Evolutionary conservation across 2,888 invertebrate species (phyloP), one percentile per base, ranked within the genome.

Genomic region (Rotaria sp.): DNA sequence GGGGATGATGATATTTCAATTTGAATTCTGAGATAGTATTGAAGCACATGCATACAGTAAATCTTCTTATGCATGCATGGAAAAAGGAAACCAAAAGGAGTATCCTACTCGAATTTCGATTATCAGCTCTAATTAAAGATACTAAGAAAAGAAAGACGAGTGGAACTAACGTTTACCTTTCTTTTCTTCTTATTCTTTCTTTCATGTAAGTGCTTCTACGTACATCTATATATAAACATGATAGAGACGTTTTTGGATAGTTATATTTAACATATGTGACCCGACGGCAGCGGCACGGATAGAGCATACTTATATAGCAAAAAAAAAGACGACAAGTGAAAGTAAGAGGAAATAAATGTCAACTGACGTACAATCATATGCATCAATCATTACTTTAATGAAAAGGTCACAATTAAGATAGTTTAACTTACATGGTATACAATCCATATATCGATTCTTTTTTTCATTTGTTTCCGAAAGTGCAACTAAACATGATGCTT

Each of bases 371-470:
- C 24, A 5, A 24, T 3, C 24, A 52, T 24, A 52, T 52, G 24
- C 52, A 52, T 67, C 35, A 35, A 18, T 67, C 35, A 67, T 67
- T 38, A 67, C 0, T 35, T 21, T 67, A 30, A 35, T 80, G 0
- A 80, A n/a, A 7, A 41, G 45, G 45, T 15, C 35, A 67, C 35
- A 45, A 45, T 8, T 8, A 2, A 41, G 75, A 18, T 75, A n/a
- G 41, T 80, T 80, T 45, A 80, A 90, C 92, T 90, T 90, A 93
- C 92, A 99, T 0, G 99, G 98, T 87, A 97, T 92, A 26, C 96
- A 94, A 88, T 93, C 93, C 45, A 94, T 94, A 88, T 95, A 94
- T 85, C 97, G 93, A 92, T 98, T 99, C 92, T 96, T 95, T 89
- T 94, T 94, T 2, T 93, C 92, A 91, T 98, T 97, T 84, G 95